Conservation (phyloP, 2,888 invertebrate genomes). For the Sinopyrophorus schimmeli region DNA sequence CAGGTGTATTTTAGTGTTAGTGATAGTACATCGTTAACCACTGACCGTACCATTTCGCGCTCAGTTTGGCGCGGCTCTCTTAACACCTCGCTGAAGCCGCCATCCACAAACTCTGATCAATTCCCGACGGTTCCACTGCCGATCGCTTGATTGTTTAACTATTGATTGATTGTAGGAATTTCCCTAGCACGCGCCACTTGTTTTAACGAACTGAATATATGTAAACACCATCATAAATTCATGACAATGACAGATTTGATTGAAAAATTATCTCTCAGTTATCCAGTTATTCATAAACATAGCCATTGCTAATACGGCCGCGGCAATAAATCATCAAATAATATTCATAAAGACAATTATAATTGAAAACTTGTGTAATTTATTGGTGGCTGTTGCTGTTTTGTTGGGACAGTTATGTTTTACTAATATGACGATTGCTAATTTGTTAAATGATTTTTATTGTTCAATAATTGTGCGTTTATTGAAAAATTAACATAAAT, state of each 20-base stretch:
- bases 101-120: slow-evolving; percentile 37
- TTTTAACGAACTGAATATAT: slow-evolving; percentile 22
- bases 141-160: slow-evolving; percentile 39
- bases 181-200: slow-evolving; percentile 24
- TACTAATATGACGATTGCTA: too few species aligned
- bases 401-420: too few species aligned
- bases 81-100: slow-evolving; percentile 38
- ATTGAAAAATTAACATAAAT: too few species aligned
- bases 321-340: too few species aligned
- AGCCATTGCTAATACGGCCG: too few species aligned
- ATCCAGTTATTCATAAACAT: too few species aligned
- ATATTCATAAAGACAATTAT: too few species aligned
- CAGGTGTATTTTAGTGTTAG: slow-evolving; percentile 19
- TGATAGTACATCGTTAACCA: slow-evolving; percentile 25
- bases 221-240: slow-evolving; percentile 25
- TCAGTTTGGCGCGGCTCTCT: slow-evolving; percentile 36
- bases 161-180: slow-evolving; percentile 38
- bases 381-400: too few species aligned
- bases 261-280: slow-evolving; percentile 17
- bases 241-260: slow-evolving; percentile 19
- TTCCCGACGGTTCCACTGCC: slow-evolving; percentile 32
- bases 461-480: too few species aligned
- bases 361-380: too few species aligned
- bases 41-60: slow-evolving; percentile 39
- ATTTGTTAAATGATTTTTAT: too few species aligned